Base-by-base conservation (phyloP, 2,113 vertebrate genomes). In the Dissostichus mawsoni region DNA sequence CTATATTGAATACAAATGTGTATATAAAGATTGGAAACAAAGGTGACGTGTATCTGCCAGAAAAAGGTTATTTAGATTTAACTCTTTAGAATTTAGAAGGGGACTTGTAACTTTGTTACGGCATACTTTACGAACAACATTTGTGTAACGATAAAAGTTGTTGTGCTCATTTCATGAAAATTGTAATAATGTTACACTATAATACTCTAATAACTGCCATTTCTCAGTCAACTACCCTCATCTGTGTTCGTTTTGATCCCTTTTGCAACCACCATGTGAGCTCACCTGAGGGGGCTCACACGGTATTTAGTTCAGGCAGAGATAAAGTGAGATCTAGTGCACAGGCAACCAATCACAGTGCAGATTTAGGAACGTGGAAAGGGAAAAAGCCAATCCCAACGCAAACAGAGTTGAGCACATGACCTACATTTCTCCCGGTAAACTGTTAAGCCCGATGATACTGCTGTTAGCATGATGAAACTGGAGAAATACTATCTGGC, bases 351-450 rank as follows among this genome's bases (percentile, higher is more conserved):
- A 67, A 50, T 55, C 64, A 48, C 41, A 48, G 74, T 45, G 47
- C 58, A 80, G 81, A 66, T 73, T 62, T 69, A 45, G 56, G 47
- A 73, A 71, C 33, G 20, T 48, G 25, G 73, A 82, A 65, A 65
- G 44, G 36, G 50, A 58, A 75, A 55, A 69, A 51, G 36, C 23
- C 55, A 69, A 29, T 67, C 47, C 51, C 25, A 68, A 55, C 64
- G 84, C 83, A 83, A 66, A 85, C 61, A 69, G 70, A 63, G 64
- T 52, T 69, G 63, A 76, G 76, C 72, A 69, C 81, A 71, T 91
- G 90, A 86, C 91, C 89, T 88, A 91, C 79, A 88, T 93, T 88
- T 80, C 64, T 74, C 25, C n/a, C 71, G 64, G 33, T 57, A 36
- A 12, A 58, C 62, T 66, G 55, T 64, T 64, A 25, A 56, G 51